Base-by-base conservation (phyloP, 2,113 vertebrate genomes). In the Mohoua ochrocephala region DNA sequence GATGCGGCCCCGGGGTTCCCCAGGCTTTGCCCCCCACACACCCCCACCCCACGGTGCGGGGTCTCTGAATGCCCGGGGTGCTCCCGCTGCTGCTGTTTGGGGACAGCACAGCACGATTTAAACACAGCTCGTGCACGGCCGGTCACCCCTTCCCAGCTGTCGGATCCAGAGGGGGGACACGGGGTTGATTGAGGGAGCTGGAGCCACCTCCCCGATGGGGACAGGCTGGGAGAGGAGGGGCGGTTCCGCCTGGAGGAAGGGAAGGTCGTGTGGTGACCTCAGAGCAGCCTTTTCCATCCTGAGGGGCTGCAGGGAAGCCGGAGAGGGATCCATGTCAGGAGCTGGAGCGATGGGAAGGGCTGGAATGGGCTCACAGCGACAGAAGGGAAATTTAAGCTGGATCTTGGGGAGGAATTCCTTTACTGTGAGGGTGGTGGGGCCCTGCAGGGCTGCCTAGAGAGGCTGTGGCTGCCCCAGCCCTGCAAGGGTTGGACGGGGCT, bases 31-130 rank as follows among this genome's bases (percentile, higher is more conserved):
- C 20, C n/a, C n/a, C n/a, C n/a, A n/a, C n/a, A n/a, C n/a, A n/a
- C n/a, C n/a, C 60, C 6, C 12, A 6, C 9, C 4, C 11, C n/a
- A 2, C 0, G 1, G 16, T 10, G 17, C 6, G 4, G 39, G n/a
- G 11, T 39, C 17, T 30, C n/a, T 17, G 61, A 21, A 11, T 22
- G 3, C 15, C 35, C 5, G 6, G 15, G 41, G 10, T 7, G 60
- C 22, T 68, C 6, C 35, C 1, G 8, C 16, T 16, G 52, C 78
- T 22, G 65, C 35, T 35, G 30, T 15, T 0, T 21, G 52, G 61
- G 44, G 31, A 7, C 35, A 4, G 53, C 61, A 7, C 5, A n/a
- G n/a, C n/a, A n/a, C n/a, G n/a, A n/a, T n/a, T n/a, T n/a, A n/a
- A n/a, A n/a, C n/a, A n/a, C n/a, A n/a, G n/a, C n/a, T n/a, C 37